A percentile compares a stretch with the other conserved stretches of the same genome.
phyloP scores from a whole-genome alignment of 1,140 invertebrate genomes.

The Aphelenchoides avenae region DNA sequence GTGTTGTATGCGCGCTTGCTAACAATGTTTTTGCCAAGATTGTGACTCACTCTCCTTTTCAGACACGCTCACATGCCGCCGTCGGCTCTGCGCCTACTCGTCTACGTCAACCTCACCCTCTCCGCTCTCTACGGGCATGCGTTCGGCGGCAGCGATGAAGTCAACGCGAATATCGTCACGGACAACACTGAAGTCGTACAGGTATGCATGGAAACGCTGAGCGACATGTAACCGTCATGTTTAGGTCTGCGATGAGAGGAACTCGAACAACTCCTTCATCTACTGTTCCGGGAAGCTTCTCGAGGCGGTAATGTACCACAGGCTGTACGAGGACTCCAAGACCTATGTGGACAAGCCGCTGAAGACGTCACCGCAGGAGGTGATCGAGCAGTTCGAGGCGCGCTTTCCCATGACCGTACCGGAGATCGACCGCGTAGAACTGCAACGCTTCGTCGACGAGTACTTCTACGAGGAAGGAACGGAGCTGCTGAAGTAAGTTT shows the following conservation, averaged over 20 bases:
- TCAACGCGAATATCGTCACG: too few species aligned
- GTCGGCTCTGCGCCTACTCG: too few species aligned
- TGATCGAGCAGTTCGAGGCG: slow-evolving; percentile 18
- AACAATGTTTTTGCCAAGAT: too few species aligned
- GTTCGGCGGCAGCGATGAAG: too few species aligned
- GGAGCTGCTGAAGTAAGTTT: slow-evolving; percentile 22
- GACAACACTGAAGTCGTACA: too few species aligned
- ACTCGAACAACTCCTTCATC: slow-evolving; percentile 28
- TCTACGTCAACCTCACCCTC: too few species aligned
- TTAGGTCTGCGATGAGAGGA: slow-evolving; percentile 26
- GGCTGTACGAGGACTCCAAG: slow-evolving; percentile 37
- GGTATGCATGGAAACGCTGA: too few species aligned
- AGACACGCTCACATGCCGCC: too few species aligned
- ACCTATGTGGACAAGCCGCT: slow-evolving; percentile 44
- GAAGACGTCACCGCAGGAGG: slow-evolving; percentile 12
- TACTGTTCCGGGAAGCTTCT: slow-evolving; percentile 33
- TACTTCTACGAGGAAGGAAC: slow-evolving; percentile 32
- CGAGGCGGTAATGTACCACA: slow-evolving; percentile 64
- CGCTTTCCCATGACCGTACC: slow-evolving; percentile 20
- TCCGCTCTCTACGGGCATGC: too few species aligned
- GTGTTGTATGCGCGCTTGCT: too few species aligned
- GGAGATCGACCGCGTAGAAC: slow-evolving; percentile 24
- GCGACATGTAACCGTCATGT: too few species aligned
- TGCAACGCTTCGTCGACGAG: slow-evolving; percentile 32
- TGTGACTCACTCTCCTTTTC: too few species aligned